Percentiles rank a stretch among this genome's conserved stretches.
These are phyloP conservation scores for Carassius gibelio DNA, from an alignment of 2,113 vertebrate species.

Conservation along the genomic window DNA sequence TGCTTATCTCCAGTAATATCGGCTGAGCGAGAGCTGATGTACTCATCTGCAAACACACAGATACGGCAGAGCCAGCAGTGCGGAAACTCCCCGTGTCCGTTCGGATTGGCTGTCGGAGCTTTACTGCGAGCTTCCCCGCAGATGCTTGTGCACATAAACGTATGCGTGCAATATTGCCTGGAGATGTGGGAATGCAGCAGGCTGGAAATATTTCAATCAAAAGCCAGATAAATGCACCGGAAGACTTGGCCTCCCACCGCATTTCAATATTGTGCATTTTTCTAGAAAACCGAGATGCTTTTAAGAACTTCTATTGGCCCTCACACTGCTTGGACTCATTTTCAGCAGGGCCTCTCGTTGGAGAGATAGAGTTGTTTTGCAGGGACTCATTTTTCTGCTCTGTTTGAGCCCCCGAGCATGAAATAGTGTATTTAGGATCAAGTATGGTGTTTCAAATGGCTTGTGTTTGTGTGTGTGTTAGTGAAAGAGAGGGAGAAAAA, in stretches of 20 bases:
- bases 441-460: constrained; percentile 31
- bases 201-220: constrained; percentile 35
- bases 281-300: constrained; percentile 31
- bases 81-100: constrained; percentile 28
- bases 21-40: constrained; percentile 49
- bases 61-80: constrained; percentile 21
- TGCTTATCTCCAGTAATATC: constrained; percentile 46
- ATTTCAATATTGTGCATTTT: constrained; percentile 43
- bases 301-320: constrained; percentile 32
- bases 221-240: constrained; percentile 36
- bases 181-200: constrained; percentile 32
- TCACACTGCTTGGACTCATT: constrained; percentile 13
- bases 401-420: constrained; percentile 49
- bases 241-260: constrained; percentile 32
- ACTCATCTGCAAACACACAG: constrained; percentile 48
- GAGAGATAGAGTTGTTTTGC: constrained; percentile 44
- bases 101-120: constrained; percentile 33
- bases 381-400: constrained; percentile 38
- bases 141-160: constrained; percentile 22
- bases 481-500: constrained; percentile 6
- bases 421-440: constrained; percentile 43
- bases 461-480: constrained; percentile 16
- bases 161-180: not conserved
- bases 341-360: constrained; percentile 2
- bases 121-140: constrained; percentile 13